Evolutionary conservation across 2,888 invertebrate genomes (phyloP).

Genomic region (Blomia tropicalis): DNA sequence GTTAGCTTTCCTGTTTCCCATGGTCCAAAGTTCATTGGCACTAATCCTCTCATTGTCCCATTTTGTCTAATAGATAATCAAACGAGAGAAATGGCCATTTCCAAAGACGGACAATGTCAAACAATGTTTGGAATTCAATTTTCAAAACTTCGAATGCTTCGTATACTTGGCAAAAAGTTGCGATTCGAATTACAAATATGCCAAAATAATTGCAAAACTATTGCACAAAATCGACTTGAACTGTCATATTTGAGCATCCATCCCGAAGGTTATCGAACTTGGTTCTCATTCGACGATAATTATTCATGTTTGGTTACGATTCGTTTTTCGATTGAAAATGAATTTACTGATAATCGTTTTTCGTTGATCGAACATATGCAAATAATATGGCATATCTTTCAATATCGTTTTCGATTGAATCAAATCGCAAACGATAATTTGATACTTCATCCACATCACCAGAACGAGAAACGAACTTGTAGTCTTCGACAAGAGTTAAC

Average conservation of each 20-base stretch:
- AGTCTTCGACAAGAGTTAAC: neutral
- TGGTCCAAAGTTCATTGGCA: too few species aligned
- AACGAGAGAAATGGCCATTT: too few species aligned
- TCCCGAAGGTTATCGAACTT: neutral
- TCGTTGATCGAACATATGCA: neutral
- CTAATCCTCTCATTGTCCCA: too few species aligned
- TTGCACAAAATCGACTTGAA: too few species aligned
- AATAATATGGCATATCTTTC: neutral
- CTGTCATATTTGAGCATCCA: neutral
- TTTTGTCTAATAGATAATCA: too few species aligned
- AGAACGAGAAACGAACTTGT: neutral
- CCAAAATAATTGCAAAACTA: too few species aligned
- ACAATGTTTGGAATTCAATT: too few species aligned
- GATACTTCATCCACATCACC: neutral
- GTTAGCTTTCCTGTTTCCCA: too few species aligned
- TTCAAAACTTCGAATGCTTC: too few species aligned
- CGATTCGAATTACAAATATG: too few species aligned
- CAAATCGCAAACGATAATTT: neutral
- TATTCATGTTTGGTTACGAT: neutral
- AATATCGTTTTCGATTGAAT: neutral
- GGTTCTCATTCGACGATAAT: neutral
- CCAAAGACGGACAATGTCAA: too few species aligned
- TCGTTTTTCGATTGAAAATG: neutral
- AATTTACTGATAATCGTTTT: neutral
- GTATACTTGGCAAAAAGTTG: too few species aligned